A percentile compares a stretch with the other conserved stretches of the same genome.
Conservation (phyloP, 2,113 vertebrate genomes). For the Saccopteryx leptura region DNA sequence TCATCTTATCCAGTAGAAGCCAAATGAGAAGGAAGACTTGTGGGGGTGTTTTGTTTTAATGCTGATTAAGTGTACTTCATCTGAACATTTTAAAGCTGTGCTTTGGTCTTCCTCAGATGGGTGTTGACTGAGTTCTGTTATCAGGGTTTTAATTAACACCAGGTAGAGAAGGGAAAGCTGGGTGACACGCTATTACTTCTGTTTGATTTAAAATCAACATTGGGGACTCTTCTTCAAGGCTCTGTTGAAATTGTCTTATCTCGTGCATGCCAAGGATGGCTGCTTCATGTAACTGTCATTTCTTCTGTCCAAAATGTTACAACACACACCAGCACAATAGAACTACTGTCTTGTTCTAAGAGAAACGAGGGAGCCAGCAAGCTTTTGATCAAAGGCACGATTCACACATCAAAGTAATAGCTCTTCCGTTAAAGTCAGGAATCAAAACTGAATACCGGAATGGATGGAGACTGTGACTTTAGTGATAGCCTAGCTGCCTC, state of each 20-base stretch:
- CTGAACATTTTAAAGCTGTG: conserved; percentile 81
- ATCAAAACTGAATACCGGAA: conserved; percentile 78
- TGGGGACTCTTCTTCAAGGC: conserved; percentile 78
- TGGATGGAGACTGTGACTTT: conserved; percentile 75
- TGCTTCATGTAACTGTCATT: conserved; percentile 91
- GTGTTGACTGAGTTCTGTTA: conserved; percentile 86
- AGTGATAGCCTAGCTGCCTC: conserved; percentile 73
- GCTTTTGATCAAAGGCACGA: conserved; percentile 90
- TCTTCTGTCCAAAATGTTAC: conserved; percentile 90
- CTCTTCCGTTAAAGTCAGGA: conserved; percentile 87
- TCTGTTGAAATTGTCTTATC: conserved; percentile 86
- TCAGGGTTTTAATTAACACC: conserved; percentile 86
- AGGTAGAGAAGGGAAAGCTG: conserved; percentile 80
- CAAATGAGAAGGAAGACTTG: conserved; percentile 70
- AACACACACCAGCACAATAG: conserved; percentile 83
- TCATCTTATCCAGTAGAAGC: conserved; percentile 60
- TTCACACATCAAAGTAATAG: conserved; percentile 88
- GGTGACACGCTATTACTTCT: conserved; percentile 80
- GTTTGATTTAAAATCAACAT: conserved; percentile 84
- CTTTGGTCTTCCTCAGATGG: conserved; percentile 83
- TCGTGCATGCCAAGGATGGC: conserved; percentile 82
- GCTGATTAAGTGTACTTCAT: conserved; percentile 86
- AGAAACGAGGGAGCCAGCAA: conserved; percentile 85
- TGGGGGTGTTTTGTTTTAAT: conserved; percentile 81
- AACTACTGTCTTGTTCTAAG: conserved; percentile 88